Base-by-base conservation (phyloP, 2,888 invertebrate species). In the Strigamia crassipes region DNA sequence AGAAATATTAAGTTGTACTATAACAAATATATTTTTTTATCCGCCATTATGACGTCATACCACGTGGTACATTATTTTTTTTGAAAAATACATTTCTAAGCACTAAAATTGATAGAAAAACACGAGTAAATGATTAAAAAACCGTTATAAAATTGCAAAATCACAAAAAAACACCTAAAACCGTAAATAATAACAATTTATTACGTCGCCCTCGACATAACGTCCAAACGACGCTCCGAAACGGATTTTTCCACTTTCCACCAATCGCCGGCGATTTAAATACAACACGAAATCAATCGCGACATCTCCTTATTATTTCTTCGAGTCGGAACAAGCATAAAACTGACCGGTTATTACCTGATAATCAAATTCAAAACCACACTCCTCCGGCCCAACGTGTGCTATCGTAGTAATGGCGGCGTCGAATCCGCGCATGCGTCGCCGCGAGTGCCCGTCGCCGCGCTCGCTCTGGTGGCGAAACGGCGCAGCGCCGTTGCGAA, bases 311-410 rank as follows among this genome's bases (percentile, higher is more conserved):
- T 13, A 27, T 66, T 27, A 66, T 66, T 66, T 27, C 66, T 27
- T 66, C 23, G 4, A 66, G 66, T 66, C 66, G 13, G 27, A 66
- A 66, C 23, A 66, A 66, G 66, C 66, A 66, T 66, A 66, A 66
- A 66, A 66, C 5, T 66, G 27, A 66, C 66, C 66, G 66, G 66
- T 66, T 66, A 34, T 66, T 66, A 66, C 66, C 66, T 66, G 66
- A 66, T 66, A 66, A 66, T 66, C 66, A 66, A 66, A 66, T 66
- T 66, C 66, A 66, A 34, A 66, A 66, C 66, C 66, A 66, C 66
- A 66, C 66, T 66, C 66, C 66, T 66, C 23, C 66, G 9, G 66
- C 23, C 23, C 66, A 66, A 66, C 66, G 66, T 66, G 66, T 23
- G 66, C 23, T 66, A 27, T 66, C 66, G 66, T 66, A 66, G 66